These are phyloP conservation scores for Phortica magna DNA, from an alignment of 2,888 invertebrate genomes.

Conservation along the genomic window DNA sequence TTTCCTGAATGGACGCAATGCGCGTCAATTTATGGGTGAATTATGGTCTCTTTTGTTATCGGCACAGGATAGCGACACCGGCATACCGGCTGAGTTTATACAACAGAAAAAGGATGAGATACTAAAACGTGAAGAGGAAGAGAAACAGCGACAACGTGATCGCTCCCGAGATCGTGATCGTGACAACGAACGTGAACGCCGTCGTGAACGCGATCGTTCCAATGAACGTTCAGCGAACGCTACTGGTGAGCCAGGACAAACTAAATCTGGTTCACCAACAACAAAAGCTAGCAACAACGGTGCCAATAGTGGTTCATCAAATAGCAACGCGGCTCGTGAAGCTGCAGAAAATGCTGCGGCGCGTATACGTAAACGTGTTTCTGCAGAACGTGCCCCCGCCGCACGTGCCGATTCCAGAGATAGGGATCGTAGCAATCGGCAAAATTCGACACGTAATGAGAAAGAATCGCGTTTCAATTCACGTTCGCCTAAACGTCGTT, in stretches of 20 bases:
- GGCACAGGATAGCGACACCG: conserved; percentile 96
- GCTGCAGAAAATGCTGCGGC: conserved; percentile 70
- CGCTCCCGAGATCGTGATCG: conserved; percentile 75
- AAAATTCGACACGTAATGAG: conserved; percentile 56
- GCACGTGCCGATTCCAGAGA: conserved; percentile 70
- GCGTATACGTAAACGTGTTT: conserved; percentile 72
- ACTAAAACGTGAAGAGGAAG: conserved; percentile 84
- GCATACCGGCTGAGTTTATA: conserved; percentile 96
- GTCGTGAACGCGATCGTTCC: conserved; percentile 55
- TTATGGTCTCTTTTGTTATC: conserved; percentile 96
- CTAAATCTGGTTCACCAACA: conserved; percentile 78
- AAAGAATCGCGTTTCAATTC: conserved; percentile 53
- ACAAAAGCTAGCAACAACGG: conserved; percentile 64
- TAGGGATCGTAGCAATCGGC: conserved; percentile 58
- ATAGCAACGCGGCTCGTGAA: conserved; percentile 65
- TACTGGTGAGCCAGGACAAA: conserved; percentile 44
- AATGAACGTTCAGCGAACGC: conserved; percentile 46
- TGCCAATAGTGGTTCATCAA: conserved; percentile 48
- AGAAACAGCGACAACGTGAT: conserved; percentile 62
- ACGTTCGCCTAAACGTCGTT: conserved; percentile 59
- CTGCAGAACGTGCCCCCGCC: conserved; percentile 64
- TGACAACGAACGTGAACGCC: conserved; percentile 63
- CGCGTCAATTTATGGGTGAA: conserved; percentile 98
- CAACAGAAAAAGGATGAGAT: conserved; percentile 98
- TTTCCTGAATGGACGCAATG: conserved; percentile 98